Conservation (phyloP, 2,797 vertebrate genomes). For the Phrynocephalus forsythii region DNA sequence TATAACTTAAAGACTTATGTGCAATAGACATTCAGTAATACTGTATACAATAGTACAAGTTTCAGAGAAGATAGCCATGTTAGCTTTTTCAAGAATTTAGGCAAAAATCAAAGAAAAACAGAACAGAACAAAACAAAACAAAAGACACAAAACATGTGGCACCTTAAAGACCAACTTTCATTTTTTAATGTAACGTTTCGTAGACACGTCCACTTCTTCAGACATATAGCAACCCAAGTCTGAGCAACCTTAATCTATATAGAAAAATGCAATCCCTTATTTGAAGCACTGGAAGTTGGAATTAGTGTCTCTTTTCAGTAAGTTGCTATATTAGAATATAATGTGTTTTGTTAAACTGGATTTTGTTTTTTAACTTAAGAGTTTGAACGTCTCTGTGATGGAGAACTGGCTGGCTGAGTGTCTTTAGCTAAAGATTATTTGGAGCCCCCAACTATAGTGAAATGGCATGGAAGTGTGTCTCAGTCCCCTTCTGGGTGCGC, state of each 20-base stretch:
- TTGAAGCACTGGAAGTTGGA: slow-evolving; percentile 53
- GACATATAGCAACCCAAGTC: slow-evolving; percentile 25
- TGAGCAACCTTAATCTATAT: slow-evolving; percentile 71
- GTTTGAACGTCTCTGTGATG: slow-evolving; percentile 44
- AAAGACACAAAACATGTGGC: too few species aligned
- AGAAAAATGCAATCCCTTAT: slow-evolving; percentile 62
- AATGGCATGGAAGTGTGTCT: slow-evolving; percentile 21
- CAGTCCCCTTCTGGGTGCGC: slow-evolving; percentile 1
- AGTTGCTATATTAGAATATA: slow-evolving; percentile 53
- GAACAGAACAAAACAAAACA: too few species aligned
- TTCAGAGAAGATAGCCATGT: too few species aligned
- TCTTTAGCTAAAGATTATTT: slow-evolving; percentile 41
- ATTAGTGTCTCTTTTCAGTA: slow-evolving; percentile 52
- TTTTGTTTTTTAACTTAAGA: slow-evolving; percentile 51
- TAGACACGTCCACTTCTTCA: too few species aligned
- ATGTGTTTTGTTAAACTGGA: slow-evolving; percentile 56
- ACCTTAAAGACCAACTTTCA: too few species aligned
- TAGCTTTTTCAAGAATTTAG: too few species aligned
- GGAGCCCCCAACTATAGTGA: background rate
- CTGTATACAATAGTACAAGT: slow-evolving; percentile 23
- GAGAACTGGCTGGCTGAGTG: slow-evolving; percentile 33
- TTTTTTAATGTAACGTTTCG: too few species aligned
- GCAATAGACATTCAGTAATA: slow-evolving; percentile 60
- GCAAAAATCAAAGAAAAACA: too few species aligned
- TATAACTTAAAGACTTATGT: slow-evolving; percentile 71